Percentiles rank a stretch among this genome's conserved stretches.
These are phyloP conservation scores for Druceiella hillmani DNA, from an alignment of 2,888 invertebrate genomes.

Conservation along the genomic window DNA sequence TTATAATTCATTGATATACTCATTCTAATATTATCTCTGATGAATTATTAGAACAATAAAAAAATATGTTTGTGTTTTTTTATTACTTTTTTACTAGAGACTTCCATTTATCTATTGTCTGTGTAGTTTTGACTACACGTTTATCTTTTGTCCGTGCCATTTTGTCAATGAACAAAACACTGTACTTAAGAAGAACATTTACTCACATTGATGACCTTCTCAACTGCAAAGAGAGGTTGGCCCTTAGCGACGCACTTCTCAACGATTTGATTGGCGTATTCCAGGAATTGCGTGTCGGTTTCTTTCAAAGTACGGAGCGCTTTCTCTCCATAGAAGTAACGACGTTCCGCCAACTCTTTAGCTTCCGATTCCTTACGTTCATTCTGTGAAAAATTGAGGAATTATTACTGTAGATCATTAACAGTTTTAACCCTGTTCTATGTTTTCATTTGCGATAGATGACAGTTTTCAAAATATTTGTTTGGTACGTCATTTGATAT, in stretches of 20 bases:
- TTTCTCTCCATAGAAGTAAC: constrained; percentile 39
- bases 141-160: no score
- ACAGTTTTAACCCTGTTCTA: no score
- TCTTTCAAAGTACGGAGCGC: constrained; percentile 35
- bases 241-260: constrained; percentile 37
- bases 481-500: no score
- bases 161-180: background rate
- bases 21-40: background rate
- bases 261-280: constrained; percentile 43
- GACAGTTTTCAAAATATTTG: no score
- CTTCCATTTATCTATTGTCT: no score
- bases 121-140: no score
- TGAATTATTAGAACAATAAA: no score
- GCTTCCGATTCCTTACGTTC: constrained; percentile 37
- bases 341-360: constrained; percentile 31
- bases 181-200: background rate
- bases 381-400: constrained; percentile 29
- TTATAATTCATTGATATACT: background rate
- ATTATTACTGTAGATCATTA: no score
- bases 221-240: constrained; percentile 41
- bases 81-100: background rate
- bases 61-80: background rate
- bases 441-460: no score
- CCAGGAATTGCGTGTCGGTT: constrained; percentile 48
- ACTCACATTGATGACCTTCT: constrained; percentile 38